These are phyloP conservation scores for Cantharis lateralis DNA, from an alignment of 2,888 invertebrate species.

Conservation along the genomic window DNA sequence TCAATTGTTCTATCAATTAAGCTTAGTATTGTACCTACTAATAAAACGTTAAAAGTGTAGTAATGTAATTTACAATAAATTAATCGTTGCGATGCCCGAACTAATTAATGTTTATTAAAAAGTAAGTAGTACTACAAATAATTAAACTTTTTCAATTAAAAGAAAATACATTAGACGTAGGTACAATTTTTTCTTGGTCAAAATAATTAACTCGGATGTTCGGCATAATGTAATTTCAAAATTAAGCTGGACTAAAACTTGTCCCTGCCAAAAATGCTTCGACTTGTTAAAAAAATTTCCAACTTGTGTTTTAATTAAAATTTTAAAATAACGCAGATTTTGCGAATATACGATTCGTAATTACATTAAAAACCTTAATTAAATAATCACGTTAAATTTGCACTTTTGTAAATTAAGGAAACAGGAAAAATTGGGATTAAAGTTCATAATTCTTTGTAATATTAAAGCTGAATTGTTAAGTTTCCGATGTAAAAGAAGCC, in stretches of 20 bases:
- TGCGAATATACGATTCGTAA: background rate
- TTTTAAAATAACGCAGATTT: background rate
- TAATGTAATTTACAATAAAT: background rate
- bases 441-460: constrained; percentile 13
- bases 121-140: background rate
- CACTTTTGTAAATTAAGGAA: background rate
- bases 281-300: background rate
- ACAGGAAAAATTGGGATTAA: constrained; percentile 7
- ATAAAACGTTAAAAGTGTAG: background rate
- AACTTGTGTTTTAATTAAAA: background rate
- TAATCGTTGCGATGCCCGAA: background rate
- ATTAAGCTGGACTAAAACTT: background rate
- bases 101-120: background rate
- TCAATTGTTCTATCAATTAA: background rate
- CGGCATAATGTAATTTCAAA: no score
- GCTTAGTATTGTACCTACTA: background rate
- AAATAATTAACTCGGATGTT: no score
- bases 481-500: constrained; percentile 9
- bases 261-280: background rate
- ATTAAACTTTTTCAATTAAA: background rate
- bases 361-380: background rate
- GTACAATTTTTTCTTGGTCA: no score
- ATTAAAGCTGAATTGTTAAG: constrained; percentile 7
- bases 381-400: background rate
- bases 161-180: background rate